Percentiles rank a stretch among this genome's conserved stretches.
phyloP scores from a whole-genome alignment of 2,113 vertebrate genomes.

The Megaleporinus macrocephalus region DNA sequence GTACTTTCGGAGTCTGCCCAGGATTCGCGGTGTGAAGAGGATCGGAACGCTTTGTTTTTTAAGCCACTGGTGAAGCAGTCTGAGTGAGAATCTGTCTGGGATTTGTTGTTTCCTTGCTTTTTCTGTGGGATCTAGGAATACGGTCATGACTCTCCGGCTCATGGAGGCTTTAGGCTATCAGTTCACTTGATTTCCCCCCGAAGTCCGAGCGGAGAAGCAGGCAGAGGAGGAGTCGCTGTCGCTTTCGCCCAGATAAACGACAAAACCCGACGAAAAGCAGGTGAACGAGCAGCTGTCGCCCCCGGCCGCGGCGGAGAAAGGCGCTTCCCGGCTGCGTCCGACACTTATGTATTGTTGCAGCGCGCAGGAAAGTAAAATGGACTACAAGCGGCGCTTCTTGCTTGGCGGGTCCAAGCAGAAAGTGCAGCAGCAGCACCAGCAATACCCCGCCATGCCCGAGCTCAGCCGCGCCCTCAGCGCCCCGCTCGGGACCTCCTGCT shows the following conservation, averaged over 20 bases:
- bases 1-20: constrained; percentile 65
- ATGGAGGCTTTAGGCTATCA: constrained; percentile 79
- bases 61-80: constrained; percentile 56
- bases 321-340: constrained; percentile 66
- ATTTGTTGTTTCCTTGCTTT: neutral
- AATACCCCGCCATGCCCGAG: constrained; percentile 91
- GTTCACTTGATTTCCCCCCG: constrained; percentile 78
- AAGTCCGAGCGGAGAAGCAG: constrained; percentile 63
- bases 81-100: constrained; percentile 38
- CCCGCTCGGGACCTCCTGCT: constrained; percentile 83
- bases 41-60: constrained; percentile 46
- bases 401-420: constrained; percentile 99
- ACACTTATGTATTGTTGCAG: constrained; percentile 99
- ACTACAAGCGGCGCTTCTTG: constrained; percentile 99
- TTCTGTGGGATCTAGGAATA: constrained; percentile 74
- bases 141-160: constrained; percentile 89
- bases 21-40: constrained; percentile 42
- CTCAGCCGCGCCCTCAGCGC: constrained; percentile 92
- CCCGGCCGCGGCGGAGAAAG: constrained; percentile 25
- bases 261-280: neutral
- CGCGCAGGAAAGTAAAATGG: constrained; percentile 98
- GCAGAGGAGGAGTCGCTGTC: neutral
- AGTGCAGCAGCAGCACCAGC: constrained; percentile 93
- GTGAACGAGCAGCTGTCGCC: neutral
- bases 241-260: neutral